Evolutionary conservation across 2,113 vertebrate genomes (phyloP).

Genomic region (Pontoporia blainvillei): DNA sequence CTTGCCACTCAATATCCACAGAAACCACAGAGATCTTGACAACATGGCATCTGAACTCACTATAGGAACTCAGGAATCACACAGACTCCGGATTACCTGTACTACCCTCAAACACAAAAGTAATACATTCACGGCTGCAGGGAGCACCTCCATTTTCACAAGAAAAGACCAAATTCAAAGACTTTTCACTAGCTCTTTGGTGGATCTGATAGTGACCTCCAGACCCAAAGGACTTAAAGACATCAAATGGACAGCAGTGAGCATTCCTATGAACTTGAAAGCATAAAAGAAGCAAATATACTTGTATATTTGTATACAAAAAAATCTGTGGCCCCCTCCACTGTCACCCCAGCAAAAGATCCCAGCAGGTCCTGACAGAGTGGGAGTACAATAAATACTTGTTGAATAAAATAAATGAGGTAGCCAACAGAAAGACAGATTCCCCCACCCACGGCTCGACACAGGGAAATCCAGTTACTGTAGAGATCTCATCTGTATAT

Average conservation of each 20-base stretch:
- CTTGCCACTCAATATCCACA: not conserved
- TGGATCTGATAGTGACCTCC: not conserved
- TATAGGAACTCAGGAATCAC: not conserved
- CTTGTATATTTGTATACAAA: not conserved
- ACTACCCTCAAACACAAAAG: not conserved
- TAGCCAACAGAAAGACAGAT: not conserved
- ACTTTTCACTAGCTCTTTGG: not conserved
- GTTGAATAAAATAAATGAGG: not conserved
- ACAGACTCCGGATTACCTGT: not conserved
- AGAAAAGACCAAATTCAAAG: not conserved
- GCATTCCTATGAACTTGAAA: not conserved
- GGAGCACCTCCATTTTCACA: not conserved
- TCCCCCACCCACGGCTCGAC: not conserved
- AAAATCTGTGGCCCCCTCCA: not conserved
- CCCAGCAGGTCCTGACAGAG: not conserved
- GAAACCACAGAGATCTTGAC: not conserved
- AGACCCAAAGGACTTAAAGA: not conserved
- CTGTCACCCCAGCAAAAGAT: not conserved
- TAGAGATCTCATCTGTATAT: not conserved
- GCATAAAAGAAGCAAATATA: not conserved
- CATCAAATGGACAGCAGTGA: not conserved
- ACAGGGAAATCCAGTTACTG: not conserved
- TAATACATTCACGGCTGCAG: not conserved
- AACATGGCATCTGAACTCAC: not conserved
- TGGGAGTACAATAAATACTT: not conserved